Conservation (phyloP, 2,113 vertebrate species). For the Grammomys dolichurus region DNA sequence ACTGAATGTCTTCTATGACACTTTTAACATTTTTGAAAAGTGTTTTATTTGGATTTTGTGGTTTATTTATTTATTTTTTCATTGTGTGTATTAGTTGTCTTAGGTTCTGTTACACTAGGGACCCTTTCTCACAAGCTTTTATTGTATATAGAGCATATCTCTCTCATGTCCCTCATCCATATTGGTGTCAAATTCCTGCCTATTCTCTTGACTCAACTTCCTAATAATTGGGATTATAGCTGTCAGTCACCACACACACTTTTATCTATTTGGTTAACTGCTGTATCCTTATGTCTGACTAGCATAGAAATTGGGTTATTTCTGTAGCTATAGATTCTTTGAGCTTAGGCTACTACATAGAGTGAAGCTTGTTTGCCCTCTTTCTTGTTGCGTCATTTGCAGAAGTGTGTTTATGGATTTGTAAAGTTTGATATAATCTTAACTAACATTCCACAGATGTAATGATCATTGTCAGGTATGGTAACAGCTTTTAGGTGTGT, state of each 20-base stretch:
- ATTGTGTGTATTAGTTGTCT: neutral
- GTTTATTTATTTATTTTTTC: neutral
- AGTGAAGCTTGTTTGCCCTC: neutral
- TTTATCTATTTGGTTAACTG: neutral
- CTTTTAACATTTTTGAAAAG: neutral
- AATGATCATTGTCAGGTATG: neutral
- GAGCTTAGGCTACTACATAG: neutral
- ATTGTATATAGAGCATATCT: neutral
- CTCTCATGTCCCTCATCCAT: neutral
- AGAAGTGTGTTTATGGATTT: neutral
- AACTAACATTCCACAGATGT: neutral
- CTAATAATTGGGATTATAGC: neutral
- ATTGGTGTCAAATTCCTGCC: neutral
- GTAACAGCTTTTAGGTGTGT: neutral
- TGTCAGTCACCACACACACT: neutral
- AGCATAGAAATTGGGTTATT: neutral
- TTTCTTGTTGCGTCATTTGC: neutral
- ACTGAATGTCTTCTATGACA: neutral
- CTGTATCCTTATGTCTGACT: neutral
- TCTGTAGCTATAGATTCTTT: neutral
- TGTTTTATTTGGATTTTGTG: neutral
- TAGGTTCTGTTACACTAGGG: too few relatives aligned
- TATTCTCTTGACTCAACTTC: neutral
- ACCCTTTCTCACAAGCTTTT: neutral
- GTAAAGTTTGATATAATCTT: constrained; percentile 26